Percentiles rank a stretch among this genome's conserved stretches.
Evolutionary conservation across 2,113 vertebrate genomes (phyloP).

Genomic region (Morone saxatilis): DNA sequence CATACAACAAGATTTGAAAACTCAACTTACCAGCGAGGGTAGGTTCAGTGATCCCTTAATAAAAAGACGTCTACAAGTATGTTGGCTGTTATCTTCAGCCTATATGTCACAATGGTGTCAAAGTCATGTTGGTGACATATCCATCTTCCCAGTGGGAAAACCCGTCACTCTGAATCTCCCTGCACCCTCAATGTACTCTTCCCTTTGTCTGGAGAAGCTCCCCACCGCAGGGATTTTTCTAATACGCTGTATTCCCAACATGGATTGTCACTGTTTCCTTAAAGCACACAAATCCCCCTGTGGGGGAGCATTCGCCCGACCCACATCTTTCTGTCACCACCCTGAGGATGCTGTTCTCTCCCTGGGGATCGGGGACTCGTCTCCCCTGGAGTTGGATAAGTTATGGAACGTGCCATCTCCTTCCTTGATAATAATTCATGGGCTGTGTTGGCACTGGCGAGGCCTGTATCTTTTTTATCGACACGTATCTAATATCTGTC

Average conservation of each 20-base stretch:
- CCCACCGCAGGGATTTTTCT: conserved; percentile 55
- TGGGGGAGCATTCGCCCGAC: conserved; percentile 26
- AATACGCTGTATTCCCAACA: conserved; percentile 67
- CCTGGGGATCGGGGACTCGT: conserved; percentile 26
- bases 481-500: conserved; percentile 66
- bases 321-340: conserved; percentile 40
- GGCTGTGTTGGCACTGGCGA: conserved; percentile 9
- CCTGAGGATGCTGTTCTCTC: conserved; percentile 31
- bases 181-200: conserved; percentile 41
- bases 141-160: conserved; percentile 59
- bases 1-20: too few relatives aligned
- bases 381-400: conserved; percentile 56
- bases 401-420: conserved; percentile 53
- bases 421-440: conserved; percentile 48
- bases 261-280: conserved; percentile 61
- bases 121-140: conserved; percentile 56
- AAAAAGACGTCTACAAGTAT: neutral
- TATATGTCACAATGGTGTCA: conserved; percentile 47
- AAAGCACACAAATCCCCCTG: conserved; percentile 59
- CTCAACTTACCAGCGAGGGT: too few relatives aligned
- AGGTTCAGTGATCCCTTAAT: conserved; percentile 10
- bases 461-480: conserved; percentile 65
- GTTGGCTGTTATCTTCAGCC: conserved; percentile 43
- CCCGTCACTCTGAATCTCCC: conserved; percentile 36
- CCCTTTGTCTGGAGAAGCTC: conserved; percentile 57